Evolutionary conservation across 1,140 invertebrate species (phyloP), one percentile per base, ranked within the genome.

Genomic region (Marisa cornuarietis): DNA sequence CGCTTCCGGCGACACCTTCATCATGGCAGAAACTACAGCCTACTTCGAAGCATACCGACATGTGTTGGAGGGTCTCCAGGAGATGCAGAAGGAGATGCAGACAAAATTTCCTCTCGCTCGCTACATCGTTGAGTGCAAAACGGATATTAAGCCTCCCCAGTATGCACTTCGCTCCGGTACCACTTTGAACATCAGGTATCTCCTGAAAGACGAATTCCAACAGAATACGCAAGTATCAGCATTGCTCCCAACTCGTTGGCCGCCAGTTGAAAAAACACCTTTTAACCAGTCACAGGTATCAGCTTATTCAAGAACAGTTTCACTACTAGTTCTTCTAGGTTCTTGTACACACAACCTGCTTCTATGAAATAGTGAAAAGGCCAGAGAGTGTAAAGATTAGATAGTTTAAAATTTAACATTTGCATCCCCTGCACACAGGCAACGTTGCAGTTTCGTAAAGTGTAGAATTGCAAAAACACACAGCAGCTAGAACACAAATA

Each of bases 1-100:
- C 20, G 0, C 58, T 16, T 24, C 61, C 2, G 18, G 83, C 78
- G 69, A 81, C 18, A 65, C 51, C 18, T 90, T 89, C 81, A 78
- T 88, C 8, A 92, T 92, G 90, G 88, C 91, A 22, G 92, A 93
- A 84, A 92, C 92, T 0, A 87, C 85, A 51, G 91, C 92, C 8
- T 93, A 90, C 82, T 93, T 92, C 85, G 92, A 92, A 84, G 88
- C 92, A 0, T 93, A 92, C 82, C 83, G 88, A 26, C 91, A 92
- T 79, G 89, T 92, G 26, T 79, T 93, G 51, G 82, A 80, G 71
- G 91, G 89, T 31, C 84, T 93, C 13, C 86, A 92, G 76, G 77
- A 88, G 31, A 84, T 92, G 26, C 79, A 83, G 54, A 79, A 92
- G 76, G 77, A 88, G 31, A 84, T 92, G 26, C 79, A 83, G 54